Percentiles rank a stretch among this genome's conserved stretches.
Conservation (phyloP, 2,113 vertebrate species). For the Rostratula benghalensis region DNA sequence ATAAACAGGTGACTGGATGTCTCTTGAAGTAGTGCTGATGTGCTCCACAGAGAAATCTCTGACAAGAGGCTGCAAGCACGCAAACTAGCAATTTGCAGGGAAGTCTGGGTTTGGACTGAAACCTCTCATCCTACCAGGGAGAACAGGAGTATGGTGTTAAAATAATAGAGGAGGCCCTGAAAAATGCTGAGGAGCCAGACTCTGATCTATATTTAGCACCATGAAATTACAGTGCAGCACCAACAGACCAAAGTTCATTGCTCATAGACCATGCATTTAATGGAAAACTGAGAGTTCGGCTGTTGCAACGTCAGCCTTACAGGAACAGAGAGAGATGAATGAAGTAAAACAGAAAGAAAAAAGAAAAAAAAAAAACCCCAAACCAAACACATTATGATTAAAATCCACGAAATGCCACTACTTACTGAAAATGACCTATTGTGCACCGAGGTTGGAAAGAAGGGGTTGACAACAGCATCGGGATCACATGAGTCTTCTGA, state of each 20-base stretch:
- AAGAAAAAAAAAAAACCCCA: background rate
- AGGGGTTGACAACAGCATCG: background rate
- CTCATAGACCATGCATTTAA: background rate
- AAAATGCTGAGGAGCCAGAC: conserved; percentile 39
- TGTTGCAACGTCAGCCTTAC: background rate
- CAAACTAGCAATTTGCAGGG: conserved; percentile 38
- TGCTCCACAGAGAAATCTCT: background rate
- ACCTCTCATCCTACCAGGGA: background rate
- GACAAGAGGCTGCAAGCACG: background rate
- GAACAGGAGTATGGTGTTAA: conserved; percentile 15
- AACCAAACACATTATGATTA: background rate
- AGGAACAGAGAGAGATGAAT: background rate
- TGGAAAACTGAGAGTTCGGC: background rate
- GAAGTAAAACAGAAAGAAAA: background rate
- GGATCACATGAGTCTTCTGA: conserved; percentile 10
- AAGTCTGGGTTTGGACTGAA: conserved; percentile 14
- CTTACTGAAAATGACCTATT: background rate
- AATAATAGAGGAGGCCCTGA: conserved; percentile 12
- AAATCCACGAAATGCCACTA: background rate
- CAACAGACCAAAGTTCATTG: background rate
- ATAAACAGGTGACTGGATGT: background rate
- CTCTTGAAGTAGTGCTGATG: background rate
- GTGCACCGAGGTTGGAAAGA: background rate
- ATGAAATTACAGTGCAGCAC: background rate
- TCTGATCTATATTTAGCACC: conserved; percentile 33